Evolutionary conservation across 2,888 invertebrate genomes (phyloP).

Genomic region (Polietes domitor): DNA sequence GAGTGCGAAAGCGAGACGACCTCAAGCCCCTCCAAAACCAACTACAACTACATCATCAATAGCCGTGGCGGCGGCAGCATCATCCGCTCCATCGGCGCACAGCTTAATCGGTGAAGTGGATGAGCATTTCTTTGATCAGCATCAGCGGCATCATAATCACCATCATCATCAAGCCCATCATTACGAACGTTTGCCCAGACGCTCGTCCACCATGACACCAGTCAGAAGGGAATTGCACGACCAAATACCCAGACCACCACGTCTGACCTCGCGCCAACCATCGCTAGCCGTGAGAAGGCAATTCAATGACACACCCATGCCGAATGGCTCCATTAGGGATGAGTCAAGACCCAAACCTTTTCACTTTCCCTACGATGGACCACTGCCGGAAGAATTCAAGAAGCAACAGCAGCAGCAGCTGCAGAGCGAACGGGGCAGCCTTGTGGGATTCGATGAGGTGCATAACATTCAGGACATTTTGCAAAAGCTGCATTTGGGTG

Average conservation of each 20-base stretch:
- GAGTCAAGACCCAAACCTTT: constrained; percentile 78
- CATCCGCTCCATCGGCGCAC: constrained; percentile 53
- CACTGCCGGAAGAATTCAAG: constrained; percentile 77
- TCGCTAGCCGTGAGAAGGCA: constrained; percentile 72
- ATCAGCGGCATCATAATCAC: constrained; percentile 26
- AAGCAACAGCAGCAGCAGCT: constrained; percentile 70
- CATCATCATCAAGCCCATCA: constrained; percentile 69
- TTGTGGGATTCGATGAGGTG: constrained; percentile 68
- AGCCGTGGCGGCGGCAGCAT: constrained; percentile 36
- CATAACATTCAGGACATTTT: constrained; percentile 80
- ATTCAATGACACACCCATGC: constrained; percentile 71
- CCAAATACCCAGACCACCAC: constrained; percentile 77
- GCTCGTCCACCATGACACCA: constrained; percentile 77
- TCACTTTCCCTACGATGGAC: constrained; percentile 78
- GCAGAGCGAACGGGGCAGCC: constrained; percentile 54
- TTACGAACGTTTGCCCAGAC: constrained; percentile 76
- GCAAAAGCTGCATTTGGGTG: constrained; percentile 73
- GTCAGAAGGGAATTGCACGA: constrained; percentile 73
- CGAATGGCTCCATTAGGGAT: constrained; percentile 65
- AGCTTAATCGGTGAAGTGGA: constrained; percentile 52
- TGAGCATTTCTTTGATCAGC: constrained; percentile 53
- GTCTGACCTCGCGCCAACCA: constrained; percentile 73
- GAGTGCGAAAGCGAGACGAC: constrained; percentile 80
- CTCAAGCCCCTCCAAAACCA: constrained; percentile 68
- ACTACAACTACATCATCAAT: constrained; percentile 35